A percentile compares a stretch with the other conserved stretches of the same genome.
Conservation (phyloP, 2,888 invertebrate genomes). For the Xylocampa areola region DNA sequence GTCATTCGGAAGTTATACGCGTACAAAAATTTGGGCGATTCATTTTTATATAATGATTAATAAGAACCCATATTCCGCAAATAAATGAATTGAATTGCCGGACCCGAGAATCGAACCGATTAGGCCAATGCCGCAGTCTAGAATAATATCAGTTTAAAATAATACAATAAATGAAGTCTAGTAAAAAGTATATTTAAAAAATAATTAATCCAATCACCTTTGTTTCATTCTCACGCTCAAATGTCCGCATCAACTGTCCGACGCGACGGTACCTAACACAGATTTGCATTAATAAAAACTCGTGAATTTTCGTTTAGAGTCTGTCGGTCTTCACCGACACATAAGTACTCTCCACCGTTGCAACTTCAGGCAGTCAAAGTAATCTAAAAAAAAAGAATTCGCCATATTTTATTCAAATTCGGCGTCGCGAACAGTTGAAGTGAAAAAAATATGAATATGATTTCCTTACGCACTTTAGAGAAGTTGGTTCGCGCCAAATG, state of each 20-base stretch:
- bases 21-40: no score
- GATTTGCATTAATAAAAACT: constrained; percentile 13
- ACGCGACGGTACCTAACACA: no score
- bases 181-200: no score
- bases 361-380: constrained; percentile 55
- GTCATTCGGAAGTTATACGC: no score
- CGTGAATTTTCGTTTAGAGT: constrained; percentile 18
- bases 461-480: constrained; percentile 83
- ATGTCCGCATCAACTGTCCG: no score
- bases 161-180: no score
- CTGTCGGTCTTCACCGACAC: constrained; percentile 26
- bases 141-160: no score
- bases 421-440: constrained; percentile 83
- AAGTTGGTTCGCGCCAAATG: constrained; percentile 87
- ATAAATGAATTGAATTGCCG: no score
- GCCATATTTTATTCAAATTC: constrained; percentile 82
- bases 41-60: no score
- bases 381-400: constrained; percentile 58
- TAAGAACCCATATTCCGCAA: no score
- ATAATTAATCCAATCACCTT: not conserved
- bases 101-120: no score
- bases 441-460: constrained; percentile 89
- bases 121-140: no score
- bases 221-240: not conserved
- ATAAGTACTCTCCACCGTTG: constrained; percentile 42